Conservation (phyloP, 2,797 vertebrate species). For the Glyptemys insculpta region DNA sequence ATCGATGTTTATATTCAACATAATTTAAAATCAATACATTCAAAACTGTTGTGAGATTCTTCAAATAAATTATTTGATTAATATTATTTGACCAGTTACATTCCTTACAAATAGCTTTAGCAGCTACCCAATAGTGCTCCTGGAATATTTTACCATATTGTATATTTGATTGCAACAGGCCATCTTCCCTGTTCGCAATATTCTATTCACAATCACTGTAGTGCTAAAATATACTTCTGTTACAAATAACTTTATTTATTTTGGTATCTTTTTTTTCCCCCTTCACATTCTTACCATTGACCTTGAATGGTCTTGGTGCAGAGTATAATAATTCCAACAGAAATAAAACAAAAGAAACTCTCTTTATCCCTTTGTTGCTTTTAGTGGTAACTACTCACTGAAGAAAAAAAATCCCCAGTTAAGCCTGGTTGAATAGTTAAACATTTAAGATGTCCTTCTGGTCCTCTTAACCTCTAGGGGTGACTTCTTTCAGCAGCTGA, state of each 20-base stretch:
- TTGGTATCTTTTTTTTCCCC: neutral
- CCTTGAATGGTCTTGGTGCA: neutral
- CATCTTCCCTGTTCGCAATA: slow-evolving; percentile 12
- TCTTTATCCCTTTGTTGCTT: neutral
- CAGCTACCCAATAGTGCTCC: neutral
- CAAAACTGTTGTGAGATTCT: neutral
- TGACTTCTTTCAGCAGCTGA: slow-evolving; percentile 44
- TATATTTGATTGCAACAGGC: slow-evolving; percentile 7
- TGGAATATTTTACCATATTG: neutral
- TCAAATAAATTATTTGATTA: neutral
- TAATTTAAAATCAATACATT: neutral
- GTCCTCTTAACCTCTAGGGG: slow-evolving; percentile 45
- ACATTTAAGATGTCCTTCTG: slow-evolving; percentile 51
- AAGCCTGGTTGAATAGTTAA: slow-evolving; percentile 45
- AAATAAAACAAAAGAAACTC: neutral
- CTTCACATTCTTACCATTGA: slow-evolving; percentile 12
- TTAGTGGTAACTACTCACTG: neutral
- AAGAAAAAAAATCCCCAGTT: slow-evolving; percentile 20
- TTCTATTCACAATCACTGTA: neutral
- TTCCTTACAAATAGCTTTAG: neutral
- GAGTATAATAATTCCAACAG: neutral
- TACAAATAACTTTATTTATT: neutral
- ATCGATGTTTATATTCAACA: neutral
- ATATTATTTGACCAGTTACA: neutral
- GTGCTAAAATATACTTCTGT: neutral